These are phyloP conservation scores for Burhinus oedicnemus DNA, from an alignment of 2,113 vertebrate genomes.

Conservation along the genomic window DNA sequence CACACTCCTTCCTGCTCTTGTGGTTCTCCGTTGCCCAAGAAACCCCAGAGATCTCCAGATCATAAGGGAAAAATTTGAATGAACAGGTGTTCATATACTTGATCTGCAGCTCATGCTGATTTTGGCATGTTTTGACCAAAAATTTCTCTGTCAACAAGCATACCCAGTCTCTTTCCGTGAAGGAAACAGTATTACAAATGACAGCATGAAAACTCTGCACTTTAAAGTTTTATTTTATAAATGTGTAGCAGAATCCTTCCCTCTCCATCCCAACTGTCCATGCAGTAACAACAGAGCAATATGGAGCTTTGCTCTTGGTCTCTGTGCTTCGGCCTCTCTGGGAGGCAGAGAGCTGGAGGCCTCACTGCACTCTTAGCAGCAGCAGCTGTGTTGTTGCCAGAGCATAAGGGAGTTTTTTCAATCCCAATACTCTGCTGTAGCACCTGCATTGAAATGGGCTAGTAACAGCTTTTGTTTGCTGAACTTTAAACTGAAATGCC, in stretches of 20 bases:
- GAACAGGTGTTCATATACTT: neutral
- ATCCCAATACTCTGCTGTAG: neutral
- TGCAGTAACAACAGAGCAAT: neutral
- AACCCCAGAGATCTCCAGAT: neutral
- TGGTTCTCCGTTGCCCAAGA: neutral
- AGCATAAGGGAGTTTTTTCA: neutral
- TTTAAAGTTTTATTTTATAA: neutral
- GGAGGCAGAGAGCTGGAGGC: neutral
- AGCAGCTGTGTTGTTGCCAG: neutral
- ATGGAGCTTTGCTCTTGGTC: neutral
- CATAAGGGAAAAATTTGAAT: neutral
- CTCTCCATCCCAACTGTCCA: neutral
- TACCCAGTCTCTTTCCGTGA: neutral
- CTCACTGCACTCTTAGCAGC: neutral
- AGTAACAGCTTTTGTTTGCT: neutral
- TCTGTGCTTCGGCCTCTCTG: neutral
- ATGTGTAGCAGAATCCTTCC: neutral
- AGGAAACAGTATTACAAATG: neutral
- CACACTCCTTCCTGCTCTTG: neutral
- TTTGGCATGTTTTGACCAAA: neutral
- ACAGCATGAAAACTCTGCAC: neutral
- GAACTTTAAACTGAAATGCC: neutral
- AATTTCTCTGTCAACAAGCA: neutral
- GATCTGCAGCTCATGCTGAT: neutral
- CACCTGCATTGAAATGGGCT: neutral